Conservation (phyloP, 2,113 vertebrate species). For the Mellivora capensis region DNA sequence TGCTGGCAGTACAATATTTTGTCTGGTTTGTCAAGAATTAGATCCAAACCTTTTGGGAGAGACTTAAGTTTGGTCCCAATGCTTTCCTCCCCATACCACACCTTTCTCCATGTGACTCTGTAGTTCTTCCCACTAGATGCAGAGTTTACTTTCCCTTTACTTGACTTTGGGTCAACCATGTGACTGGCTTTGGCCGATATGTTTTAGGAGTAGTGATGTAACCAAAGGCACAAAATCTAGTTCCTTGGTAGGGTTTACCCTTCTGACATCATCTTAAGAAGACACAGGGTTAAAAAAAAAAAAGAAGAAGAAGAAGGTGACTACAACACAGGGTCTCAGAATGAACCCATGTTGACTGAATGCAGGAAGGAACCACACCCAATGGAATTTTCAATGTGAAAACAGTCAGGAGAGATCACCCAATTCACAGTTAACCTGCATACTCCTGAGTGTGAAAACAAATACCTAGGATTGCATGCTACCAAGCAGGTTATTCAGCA, state of each 20-base stretch:
- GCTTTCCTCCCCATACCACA: background rate
- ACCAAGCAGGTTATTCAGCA: background rate
- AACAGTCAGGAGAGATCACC: background rate
- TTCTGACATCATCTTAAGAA: background rate
- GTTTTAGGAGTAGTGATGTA: background rate
- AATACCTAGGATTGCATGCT: background rate
- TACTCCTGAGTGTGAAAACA: background rate
- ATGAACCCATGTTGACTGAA: background rate
- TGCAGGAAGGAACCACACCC: background rate
- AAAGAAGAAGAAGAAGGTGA: too few relatives aligned
- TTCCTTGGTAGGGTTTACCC: background rate
- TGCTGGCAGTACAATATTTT: background rate
- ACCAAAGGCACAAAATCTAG: background rate
- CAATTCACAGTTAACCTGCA: background rate
- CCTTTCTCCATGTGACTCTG: background rate
- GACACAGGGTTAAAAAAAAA: background rate
- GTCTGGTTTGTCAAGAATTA: background rate
- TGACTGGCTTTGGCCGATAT: background rate
- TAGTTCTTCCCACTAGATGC: background rate
- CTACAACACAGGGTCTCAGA: background rate
- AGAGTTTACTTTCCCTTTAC: background rate
- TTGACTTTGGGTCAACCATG: background rate
- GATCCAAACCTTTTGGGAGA: background rate
- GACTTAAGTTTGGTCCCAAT: background rate
- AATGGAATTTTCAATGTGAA: background rate